phyloP scores from a whole-genome alignment of 2,797 vertebrate genomes.

The Lacerta viridis region DNA sequence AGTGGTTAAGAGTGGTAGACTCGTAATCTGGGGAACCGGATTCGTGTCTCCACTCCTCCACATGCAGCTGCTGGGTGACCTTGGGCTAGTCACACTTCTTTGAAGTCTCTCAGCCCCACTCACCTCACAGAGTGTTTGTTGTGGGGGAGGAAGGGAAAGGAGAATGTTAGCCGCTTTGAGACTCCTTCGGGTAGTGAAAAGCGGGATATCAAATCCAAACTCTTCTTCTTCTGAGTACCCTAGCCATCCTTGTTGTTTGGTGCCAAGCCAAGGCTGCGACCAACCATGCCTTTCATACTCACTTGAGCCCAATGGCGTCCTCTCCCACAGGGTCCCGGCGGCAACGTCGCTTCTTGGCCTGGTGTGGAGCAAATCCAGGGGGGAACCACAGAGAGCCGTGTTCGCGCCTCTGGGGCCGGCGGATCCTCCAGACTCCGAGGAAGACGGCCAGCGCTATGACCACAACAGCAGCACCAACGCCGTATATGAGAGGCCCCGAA shows the following conservation, averaged over 20 bases:
- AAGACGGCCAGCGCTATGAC: constrained; percentile 78
- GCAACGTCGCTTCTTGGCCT: constrained; percentile 80
- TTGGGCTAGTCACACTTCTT: too few species aligned
- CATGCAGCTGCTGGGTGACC: too few species aligned
- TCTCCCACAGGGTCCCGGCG: constrained; percentile 90
- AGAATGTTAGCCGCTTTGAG: too few species aligned
- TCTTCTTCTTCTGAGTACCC: background rate
- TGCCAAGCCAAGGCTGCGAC: background rate
- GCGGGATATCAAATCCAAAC: too few species aligned
- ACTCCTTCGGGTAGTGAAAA: too few species aligned
- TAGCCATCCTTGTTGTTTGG: background rate
- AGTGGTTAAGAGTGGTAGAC: too few species aligned
- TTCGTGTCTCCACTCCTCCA: too few species aligned
- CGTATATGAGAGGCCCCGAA: constrained; percentile 82
- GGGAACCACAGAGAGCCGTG: constrained; percentile 79
- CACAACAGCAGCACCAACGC: constrained; percentile 77
- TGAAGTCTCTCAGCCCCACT: too few species aligned
- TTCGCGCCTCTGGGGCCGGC: constrained; percentile 69
- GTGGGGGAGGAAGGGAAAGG: too few species aligned
- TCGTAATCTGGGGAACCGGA: too few species aligned
- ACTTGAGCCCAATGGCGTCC: constrained; percentile 90
- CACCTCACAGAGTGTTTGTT: too few species aligned
- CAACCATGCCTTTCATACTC: constrained; percentile 59
- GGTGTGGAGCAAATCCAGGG: constrained; percentile 69
- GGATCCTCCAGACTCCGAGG: constrained; percentile 80